Conservation (phyloP, 2,888 invertebrate genomes). For the Bruchidius siliquastri region DNA sequence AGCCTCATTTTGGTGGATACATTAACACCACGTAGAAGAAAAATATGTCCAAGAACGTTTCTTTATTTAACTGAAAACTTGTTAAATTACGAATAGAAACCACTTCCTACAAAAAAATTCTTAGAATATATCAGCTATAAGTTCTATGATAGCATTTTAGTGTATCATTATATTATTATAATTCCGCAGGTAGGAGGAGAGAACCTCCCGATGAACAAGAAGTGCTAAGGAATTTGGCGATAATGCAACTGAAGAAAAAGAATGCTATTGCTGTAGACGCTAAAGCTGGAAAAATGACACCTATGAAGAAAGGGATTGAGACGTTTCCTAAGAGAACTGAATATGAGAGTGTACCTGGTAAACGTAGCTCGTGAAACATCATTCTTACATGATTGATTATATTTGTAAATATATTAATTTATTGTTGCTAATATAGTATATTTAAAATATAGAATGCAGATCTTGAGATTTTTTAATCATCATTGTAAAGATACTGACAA, state of each 20-base stretch:
- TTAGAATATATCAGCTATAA: too few relatives aligned
- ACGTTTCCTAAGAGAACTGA: slow-evolving; percentile 45
- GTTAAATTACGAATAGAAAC: too few relatives aligned
- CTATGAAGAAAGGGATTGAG: slow-evolving; percentile 47
- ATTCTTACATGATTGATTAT: background rate
- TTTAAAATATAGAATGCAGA: background rate
- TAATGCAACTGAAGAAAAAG: slow-evolving; percentile 67
- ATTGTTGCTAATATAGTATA: background rate
- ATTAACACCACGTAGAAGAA: too few relatives aligned
- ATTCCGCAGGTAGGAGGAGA: slow-evolving; percentile 36
- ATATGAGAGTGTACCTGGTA: slow-evolving; percentile 53
- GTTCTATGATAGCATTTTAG: too few relatives aligned
- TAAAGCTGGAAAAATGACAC: slow-evolving; percentile 51
- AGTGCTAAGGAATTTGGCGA: slow-evolving; percentile 62
- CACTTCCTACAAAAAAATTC: too few relatives aligned
- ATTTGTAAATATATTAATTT: background rate
- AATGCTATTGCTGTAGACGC: slow-evolving; percentile 69
- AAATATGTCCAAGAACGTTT: too few relatives aligned
- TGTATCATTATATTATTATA: too few relatives aligned
- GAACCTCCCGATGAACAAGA: slow-evolving; percentile 72
- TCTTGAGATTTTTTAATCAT: too few relatives aligned
- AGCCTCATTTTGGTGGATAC: too few relatives aligned
- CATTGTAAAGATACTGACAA: too few relatives aligned
- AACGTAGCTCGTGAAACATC: slow-evolving; percentile 8
- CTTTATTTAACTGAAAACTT: too few relatives aligned